These are phyloP conservation scores for Dysdera silvatica DNA, from an alignment of 1,140 invertebrate genomes.

Conservation along the genomic window DNA sequence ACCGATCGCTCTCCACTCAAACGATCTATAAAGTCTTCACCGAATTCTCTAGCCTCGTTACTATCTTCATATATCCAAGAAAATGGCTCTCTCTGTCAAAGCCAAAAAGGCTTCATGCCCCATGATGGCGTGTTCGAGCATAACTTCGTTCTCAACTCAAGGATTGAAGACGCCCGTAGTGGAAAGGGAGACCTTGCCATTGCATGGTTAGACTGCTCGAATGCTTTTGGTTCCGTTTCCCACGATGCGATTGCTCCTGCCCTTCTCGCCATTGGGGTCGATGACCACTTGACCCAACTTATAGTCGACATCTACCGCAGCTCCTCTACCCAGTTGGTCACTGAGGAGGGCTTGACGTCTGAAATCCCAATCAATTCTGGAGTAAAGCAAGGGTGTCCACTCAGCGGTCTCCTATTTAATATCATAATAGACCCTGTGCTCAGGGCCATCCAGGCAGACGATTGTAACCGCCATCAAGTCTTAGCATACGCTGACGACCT, in stretches of 20 bases:
- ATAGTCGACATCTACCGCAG: neutral
- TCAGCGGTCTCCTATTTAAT: neutral
- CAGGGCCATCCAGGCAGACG: neutral
- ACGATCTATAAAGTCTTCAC: neutral
- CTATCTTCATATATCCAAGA: neutral
- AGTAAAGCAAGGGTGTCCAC: neutral
- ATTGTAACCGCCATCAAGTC: neutral
- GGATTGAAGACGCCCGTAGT: neutral
- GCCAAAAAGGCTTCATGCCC: neutral
- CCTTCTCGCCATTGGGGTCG: neutral
- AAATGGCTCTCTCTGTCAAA: neutral
- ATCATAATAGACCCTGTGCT: neutral
- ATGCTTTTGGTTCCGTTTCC: neutral
- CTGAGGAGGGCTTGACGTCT: neutral
- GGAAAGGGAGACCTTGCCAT: neutral
- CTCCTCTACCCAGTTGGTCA: neutral
- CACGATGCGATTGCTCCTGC: neutral
- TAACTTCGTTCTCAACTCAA: neutral
- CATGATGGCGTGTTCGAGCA: neutral
- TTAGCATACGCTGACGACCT: neutral
- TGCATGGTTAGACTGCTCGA: neutral
- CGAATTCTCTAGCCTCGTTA: neutral
- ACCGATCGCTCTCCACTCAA: neutral
- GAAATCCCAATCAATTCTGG: neutral
- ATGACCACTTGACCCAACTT: neutral